Evolutionary conservation across 53 echinoderm and acorn worm genomes (phyloP).

Genomic region (Holothuria scabra): DNA sequence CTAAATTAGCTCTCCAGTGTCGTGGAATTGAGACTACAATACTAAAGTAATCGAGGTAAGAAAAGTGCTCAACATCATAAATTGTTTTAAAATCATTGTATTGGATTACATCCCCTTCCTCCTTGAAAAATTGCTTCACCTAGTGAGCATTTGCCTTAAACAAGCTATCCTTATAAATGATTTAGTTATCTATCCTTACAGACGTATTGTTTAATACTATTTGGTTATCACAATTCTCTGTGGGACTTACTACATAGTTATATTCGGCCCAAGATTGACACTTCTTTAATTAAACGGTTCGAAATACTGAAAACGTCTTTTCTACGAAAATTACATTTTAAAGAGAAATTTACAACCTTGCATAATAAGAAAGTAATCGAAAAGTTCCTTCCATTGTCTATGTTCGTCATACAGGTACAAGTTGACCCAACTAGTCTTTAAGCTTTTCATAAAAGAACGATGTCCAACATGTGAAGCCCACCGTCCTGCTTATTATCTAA

Average conservation of each 20-base stretch:
- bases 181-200: too few species aligned
- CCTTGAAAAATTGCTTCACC: too few species aligned
- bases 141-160: too few species aligned
- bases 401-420: background rate
- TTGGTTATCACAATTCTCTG: too few species aligned
- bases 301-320: background rate
- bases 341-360: background rate
- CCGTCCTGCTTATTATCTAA: constrained; percentile 1
- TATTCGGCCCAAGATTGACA: too few species aligned
- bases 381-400: background rate
- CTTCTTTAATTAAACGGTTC: background rate
- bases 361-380: background rate
- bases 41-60: constrained; percentile 1
- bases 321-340: background rate
- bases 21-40: background rate
- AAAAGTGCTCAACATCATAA: constrained; percentile 5
- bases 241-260: too few species aligned
- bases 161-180: too few species aligned
- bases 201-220: too few species aligned
- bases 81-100: background rate
- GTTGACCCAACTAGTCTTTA: background rate
- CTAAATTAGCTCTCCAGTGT: background rate
- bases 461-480: background rate
- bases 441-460: background rate
- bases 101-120: background rate